Conservation (phyloP, 2,888 invertebrate species). For the Chirona hameri region DNA sequence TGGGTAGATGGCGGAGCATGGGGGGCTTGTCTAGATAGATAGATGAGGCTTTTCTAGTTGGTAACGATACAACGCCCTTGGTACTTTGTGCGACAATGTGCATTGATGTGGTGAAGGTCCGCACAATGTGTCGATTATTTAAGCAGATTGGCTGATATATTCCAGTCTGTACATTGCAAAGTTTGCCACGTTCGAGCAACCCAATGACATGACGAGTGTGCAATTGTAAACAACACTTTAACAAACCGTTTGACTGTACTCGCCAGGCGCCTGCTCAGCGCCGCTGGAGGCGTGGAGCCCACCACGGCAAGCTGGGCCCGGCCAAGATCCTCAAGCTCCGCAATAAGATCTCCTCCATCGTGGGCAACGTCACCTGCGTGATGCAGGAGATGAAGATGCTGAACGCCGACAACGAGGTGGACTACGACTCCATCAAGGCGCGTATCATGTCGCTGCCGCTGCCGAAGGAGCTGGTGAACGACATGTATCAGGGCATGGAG, state of each 20-base stretch:
- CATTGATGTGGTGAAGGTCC: no score
- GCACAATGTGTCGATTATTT: no score
- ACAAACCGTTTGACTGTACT: neutral
- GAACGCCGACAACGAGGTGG: neutral
- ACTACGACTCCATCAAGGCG: neutral
- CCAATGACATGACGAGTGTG: neutral
- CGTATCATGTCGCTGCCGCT: neutral
- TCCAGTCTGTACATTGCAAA: neutral
- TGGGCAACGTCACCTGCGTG: conserved; percentile 4
- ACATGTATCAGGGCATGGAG: neutral
- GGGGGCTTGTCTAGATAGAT: no score
- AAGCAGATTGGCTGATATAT: no score
- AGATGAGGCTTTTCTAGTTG: no score
- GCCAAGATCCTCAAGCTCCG: neutral
- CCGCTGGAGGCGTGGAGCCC: neutral
- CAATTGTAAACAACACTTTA: no score
- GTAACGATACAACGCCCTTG: no score
- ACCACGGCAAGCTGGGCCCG: neutral
- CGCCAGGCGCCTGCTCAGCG: neutral
- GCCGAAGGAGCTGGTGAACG: neutral
- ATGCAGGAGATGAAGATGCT: neutral
- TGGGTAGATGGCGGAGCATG: no score
- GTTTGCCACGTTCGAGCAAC: neutral
- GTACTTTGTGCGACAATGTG: no score
- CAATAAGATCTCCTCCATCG: neutral